A percentile compares a stretch with the other conserved stretches of the same genome.
Conservation (phyloP, 2,797 vertebrate species). For the Chaunax sp. region DNA sequence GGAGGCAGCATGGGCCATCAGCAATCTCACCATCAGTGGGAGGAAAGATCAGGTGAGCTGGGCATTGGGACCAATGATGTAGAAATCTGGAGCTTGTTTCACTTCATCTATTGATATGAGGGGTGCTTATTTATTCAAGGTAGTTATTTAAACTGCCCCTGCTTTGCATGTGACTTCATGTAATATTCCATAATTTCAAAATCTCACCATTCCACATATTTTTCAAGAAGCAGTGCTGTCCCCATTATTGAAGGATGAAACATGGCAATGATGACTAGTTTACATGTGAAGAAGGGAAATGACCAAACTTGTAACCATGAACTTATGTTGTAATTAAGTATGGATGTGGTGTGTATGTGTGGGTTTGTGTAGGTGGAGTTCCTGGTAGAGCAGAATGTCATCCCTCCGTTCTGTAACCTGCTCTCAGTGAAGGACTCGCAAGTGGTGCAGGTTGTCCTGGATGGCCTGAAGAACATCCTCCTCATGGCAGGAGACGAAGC, state of each 20-base stretch:
- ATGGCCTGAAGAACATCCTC: slow-evolving; percentile 98
- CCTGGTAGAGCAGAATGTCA: slow-evolving; percentile 97
- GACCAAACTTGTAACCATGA: slow-evolving; percentile 49
- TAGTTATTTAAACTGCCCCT: not conserved
- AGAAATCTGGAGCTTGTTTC: slow-evolving; percentile 21
- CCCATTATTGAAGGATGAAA: not conserved
- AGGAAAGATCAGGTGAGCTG: slow-evolving; percentile 95
- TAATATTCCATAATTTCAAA: not conserved
- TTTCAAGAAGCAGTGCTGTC: not conserved
- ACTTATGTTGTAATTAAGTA: slow-evolving; percentile 69
- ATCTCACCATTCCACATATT: not conserved
- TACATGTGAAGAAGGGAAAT: slow-evolving; percentile 7
- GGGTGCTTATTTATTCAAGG: not conserved
- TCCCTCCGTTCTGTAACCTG: slow-evolving; percentile 97
- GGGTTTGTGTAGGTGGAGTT: slow-evolving; percentile 93
- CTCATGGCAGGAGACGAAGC: slow-evolving; percentile 99
- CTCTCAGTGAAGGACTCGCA: slow-evolving; percentile 98
- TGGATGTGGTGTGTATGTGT: slow-evolving; percentile 70
- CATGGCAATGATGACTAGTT: not conserved
- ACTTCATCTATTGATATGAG: not conserved
- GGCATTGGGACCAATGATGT: slow-evolving; percentile 14
- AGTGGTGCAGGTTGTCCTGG: slow-evolving; percentile 98
- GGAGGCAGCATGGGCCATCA: slow-evolving; percentile 99
- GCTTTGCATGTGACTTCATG: not conserved
- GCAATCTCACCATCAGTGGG: slow-evolving; percentile 99